Conservation (phyloP, 2,797 vertebrate genomes). For the Rhincodon typus region DNA sequence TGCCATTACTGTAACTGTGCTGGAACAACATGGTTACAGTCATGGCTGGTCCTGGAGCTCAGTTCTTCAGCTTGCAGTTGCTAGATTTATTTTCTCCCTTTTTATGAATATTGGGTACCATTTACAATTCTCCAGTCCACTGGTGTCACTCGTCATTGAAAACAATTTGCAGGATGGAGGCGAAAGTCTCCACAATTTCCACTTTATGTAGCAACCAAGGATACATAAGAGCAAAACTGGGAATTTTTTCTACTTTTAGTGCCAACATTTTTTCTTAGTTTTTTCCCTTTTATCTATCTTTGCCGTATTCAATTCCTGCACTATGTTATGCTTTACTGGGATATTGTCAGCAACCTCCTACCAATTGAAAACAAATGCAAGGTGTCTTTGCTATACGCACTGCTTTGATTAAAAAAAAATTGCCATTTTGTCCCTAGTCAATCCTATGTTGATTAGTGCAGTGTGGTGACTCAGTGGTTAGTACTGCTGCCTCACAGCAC, state of each 20-base stretch:
- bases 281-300: neutral
- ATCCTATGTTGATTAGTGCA: neutral
- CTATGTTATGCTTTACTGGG: neutral
- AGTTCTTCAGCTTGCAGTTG: neutral
- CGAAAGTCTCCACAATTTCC: neutral
- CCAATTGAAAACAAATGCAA: neutral
- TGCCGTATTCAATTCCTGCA: neutral
- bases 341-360: neutral
- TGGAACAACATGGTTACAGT: too few relatives aligned
- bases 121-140: neutral
- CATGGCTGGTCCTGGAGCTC: too few relatives aligned
- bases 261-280: neutral
- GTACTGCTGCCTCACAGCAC: too few relatives aligned
- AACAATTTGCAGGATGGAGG: neutral
- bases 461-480: too few relatives aligned
- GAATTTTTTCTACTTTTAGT: neutral
- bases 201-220: neutral
- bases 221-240: neutral
- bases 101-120: neutral
- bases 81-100: neutral
- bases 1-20: too few relatives aligned
- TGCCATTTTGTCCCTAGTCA: neutral
- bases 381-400: neutral
- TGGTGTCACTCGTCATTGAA: too few relatives aligned
- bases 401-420: neutral